Conservation (phyloP, 92 coral and sea anemone genomes). For the Zoanthus solanderi region DNA sequence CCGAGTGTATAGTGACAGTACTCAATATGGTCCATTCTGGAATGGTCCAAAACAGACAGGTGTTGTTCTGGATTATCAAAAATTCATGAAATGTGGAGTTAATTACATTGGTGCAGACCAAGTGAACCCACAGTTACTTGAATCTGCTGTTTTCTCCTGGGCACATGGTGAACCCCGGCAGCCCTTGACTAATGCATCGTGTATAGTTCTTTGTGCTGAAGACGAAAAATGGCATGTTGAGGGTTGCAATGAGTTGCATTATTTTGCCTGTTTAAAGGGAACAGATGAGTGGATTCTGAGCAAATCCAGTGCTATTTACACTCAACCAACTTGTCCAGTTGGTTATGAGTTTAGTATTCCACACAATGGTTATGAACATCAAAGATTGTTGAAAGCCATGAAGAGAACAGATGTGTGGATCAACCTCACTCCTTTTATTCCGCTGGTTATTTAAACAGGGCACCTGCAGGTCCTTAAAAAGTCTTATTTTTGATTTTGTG, state of each 20-base stretch:
- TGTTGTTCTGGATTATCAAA: constrained; percentile 68
- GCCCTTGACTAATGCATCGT: constrained; percentile 61
- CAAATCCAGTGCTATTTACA: constrained; percentile 46
- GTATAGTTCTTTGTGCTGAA: constrained; percentile 63
- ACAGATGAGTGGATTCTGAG: constrained; percentile 51
- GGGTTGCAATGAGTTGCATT: constrained; percentile 58
- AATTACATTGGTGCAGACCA: constrained; percentile 86
- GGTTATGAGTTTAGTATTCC: constrained; percentile 79
- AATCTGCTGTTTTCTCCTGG: constrained; percentile 87
- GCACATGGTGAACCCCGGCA: constrained; percentile 75
- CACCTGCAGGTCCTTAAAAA: too few relatives aligned
- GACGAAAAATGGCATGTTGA: constrained; percentile 79
- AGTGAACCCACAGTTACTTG: constrained; percentile 79
- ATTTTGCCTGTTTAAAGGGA: constrained; percentile 73
- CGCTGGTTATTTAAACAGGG: constrained; percentile 5
- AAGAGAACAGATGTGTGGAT: constrained; percentile 72
- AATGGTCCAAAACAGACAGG: constrained; percentile 84
- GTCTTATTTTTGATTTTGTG: too few relatives aligned
- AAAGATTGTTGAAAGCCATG: constrained; percentile 53
- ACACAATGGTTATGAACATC: constrained; percentile 74
- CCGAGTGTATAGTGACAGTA: constrained; percentile 87
- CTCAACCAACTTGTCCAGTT: constrained; percentile 71
- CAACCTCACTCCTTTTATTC: constrained; percentile 67
- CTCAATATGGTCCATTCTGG: constrained; percentile 87
- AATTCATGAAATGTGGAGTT: constrained; percentile 81